Evolutionary conservation across 2,797 vertebrate species (phyloP), one percentile per base, ranked within the genome.

Genomic region (Thalassophryne amazonica): DNA sequence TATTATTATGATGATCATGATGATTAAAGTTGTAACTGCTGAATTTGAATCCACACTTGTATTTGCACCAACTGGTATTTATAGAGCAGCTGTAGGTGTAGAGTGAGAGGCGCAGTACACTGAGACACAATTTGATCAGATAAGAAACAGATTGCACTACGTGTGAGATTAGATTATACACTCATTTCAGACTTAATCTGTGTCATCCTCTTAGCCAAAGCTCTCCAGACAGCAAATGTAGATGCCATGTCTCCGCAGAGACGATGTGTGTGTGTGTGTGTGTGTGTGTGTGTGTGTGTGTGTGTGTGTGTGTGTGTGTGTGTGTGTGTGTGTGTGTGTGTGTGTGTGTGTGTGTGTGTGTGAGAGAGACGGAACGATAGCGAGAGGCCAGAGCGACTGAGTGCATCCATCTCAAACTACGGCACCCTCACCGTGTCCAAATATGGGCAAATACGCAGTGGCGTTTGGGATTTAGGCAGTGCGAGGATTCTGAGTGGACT

Each of bases 1-100:
- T n/a, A n/a, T n/a, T n/a, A n/a, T n/a, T n/a, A n/a, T n/a, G n/a
- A n/a, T n/a, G n/a, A n/a, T n/a, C n/a, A n/a, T n/a, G n/a, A n/a
- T n/a, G n/a, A n/a, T n/a, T n/a, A n/a, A n/a, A n/a, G n/a, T n/a
- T n/a, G n/a, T n/a, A n/a, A n/a, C n/a, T n/a, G n/a, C n/a, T n/a
- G n/a, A n/a, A n/a, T n/a, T 47, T 0, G 2, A 27, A 39, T 58
- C 36, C 35, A 25, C 36, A 21, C 19, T 51, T 47, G 30, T 28
- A 15, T 51, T 52, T 51, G 41, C 56, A 38, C 29, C 53, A 63
- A 63, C 50, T 69, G 74, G 60, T 80, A 85, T 86, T 84, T 83
- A 74, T 78, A 85, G 81, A 35, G 18, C 47, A 71, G 69, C 49
- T 69, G 80, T 79, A 83, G 81, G 81, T 83, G 80, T 80, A 22